Evolutionary conservation across 2,113 vertebrate genomes (phyloP).

Genomic region (Ursus arctos): DNA sequence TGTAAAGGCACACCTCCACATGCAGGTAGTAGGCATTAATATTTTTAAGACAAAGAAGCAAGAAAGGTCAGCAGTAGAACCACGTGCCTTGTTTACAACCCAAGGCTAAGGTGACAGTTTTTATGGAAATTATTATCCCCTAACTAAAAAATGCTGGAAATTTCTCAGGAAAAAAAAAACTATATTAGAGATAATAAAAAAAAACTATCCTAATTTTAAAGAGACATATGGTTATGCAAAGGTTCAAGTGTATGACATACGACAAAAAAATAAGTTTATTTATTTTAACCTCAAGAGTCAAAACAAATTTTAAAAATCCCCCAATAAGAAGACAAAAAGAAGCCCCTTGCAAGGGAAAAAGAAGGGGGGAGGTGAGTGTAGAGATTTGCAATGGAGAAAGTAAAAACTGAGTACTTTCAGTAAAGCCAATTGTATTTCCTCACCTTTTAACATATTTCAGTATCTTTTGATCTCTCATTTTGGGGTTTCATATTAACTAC

Average conservation of each 20-base stretch:
- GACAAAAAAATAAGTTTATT: constrained; percentile 61
- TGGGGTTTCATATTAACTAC: constrained; percentile 38
- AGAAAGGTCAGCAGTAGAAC: constrained; percentile 81
- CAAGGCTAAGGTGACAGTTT: constrained; percentile 54
- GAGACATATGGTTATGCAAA: constrained; percentile 14
- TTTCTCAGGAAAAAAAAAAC: constrained; percentile 53
- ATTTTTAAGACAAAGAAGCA: constrained; percentile 87
- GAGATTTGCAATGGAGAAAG: constrained; percentile 19
- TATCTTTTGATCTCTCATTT: constrained; percentile 48
- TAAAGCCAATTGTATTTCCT: constrained; percentile 55
- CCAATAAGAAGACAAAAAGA: constrained; percentile 59
- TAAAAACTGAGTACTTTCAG: constrained; percentile 66
- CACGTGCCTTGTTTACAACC: constrained; percentile 73
- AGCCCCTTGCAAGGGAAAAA: constrained; percentile 20
- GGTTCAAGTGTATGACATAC: not conserved
- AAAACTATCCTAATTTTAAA: constrained; percentile 62
- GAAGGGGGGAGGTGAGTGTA: not conserved
- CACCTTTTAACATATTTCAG: constrained; percentile 42
- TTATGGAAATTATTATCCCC: constrained; percentile 52
- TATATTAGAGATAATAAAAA: constrained; percentile 29
- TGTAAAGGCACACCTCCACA: constrained; percentile 50
- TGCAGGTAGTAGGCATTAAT: constrained; percentile 81
- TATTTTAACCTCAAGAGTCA: constrained; percentile 41
- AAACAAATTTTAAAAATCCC: constrained; percentile 54
- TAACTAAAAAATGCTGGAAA: constrained; percentile 45